Conservation (phyloP, 2,797 vertebrate species). For the Muscicapa striata region DNA sequence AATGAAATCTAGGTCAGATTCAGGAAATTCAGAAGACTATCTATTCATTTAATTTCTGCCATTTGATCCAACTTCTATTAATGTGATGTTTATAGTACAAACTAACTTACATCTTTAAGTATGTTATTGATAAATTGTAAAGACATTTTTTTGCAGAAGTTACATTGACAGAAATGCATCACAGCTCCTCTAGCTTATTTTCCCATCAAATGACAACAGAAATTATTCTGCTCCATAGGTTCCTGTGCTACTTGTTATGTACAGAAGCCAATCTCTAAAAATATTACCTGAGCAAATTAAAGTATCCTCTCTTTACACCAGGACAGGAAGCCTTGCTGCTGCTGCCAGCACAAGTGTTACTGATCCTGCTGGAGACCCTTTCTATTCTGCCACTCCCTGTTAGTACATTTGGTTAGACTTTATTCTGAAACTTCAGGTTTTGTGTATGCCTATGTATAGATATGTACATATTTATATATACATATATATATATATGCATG, state of each 20-base stretch:
- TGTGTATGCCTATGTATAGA: not conserved
- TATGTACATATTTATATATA: not conserved
- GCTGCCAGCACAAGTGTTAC: not conserved
- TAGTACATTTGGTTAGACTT: not conserved
- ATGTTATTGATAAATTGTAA: not conserved
- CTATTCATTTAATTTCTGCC: not conserved
- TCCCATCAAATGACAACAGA: not conserved
- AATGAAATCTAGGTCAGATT: not conserved
- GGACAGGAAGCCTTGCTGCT: not conserved
- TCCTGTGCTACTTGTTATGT: not conserved
- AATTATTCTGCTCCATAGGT: not conserved
- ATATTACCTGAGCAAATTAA: not conserved
- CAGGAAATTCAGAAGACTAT: not conserved
- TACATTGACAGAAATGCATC: not conserved
- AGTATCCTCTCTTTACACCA: rapidly evolving
- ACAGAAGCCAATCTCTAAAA: not conserved
- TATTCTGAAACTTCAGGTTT: not conserved
- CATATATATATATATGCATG: not conserved
- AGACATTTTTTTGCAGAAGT: not conserved
- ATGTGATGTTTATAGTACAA: not conserved
- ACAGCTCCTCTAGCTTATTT: not conserved
- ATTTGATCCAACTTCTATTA: not conserved
- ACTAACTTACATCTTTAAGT: not conserved
- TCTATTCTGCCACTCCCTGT: not conserved
- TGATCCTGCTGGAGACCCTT: not conserved